Evolutionary conservation across 2,113 vertebrate genomes (phyloP).

Genomic region (Hydrochoerus hydrochaeris): DNA sequence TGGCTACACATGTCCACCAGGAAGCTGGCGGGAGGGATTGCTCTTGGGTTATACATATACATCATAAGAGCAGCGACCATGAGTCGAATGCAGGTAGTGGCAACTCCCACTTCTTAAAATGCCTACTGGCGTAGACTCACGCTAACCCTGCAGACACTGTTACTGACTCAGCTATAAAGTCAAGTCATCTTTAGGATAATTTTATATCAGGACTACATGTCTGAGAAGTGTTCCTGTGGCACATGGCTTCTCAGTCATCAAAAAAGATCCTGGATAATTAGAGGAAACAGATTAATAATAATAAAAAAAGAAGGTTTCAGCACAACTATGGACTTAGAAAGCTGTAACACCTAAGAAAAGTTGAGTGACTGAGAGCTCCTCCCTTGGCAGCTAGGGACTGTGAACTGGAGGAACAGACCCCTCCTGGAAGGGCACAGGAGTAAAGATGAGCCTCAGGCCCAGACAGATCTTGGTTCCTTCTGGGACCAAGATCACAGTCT

Average conservation of each 20-base stretch:
- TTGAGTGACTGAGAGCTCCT: not conserved
- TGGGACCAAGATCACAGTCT: not conserved
- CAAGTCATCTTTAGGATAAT: too few species aligned
- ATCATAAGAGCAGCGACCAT: not conserved
- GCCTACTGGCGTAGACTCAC: accelerated
- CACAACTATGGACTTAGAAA: not conserved
- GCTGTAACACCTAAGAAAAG: not conserved
- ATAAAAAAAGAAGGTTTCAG: not conserved
- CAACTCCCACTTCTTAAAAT: not conserved
- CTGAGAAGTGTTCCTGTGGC: not conserved
- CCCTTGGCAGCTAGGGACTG: not conserved
- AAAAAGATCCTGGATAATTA: not conserved
- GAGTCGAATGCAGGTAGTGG: not conserved
- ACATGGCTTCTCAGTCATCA: not conserved
- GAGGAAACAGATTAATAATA: not conserved
- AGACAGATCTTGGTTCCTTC: conserved; percentile 4
- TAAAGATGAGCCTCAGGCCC: not conserved
- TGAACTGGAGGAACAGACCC: not conserved
- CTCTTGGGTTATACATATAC: not conserved
- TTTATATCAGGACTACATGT: not conserved
- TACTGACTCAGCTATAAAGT: not conserved
- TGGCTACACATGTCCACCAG: not conserved
- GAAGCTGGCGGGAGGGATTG: not conserved
- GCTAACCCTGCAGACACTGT: not conserved
- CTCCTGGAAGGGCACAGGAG: not conserved